Evolutionary conservation across 2,797 vertebrate species (phyloP), one percentile per base, ranked within the genome.

Genomic region (Ibycter americanus): DNA sequence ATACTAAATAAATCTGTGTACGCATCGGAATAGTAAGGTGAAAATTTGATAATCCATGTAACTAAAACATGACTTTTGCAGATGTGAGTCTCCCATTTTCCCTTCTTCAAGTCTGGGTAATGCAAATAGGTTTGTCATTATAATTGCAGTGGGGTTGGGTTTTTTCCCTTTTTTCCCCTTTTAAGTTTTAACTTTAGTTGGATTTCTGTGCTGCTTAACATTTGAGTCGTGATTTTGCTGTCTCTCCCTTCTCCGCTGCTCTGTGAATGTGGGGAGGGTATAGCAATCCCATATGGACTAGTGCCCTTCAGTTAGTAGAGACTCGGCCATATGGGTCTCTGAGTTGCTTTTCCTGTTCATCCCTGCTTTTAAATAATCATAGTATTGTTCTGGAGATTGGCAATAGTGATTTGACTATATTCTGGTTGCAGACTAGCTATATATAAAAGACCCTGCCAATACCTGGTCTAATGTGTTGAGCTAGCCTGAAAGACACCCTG

Each of bases 221-320:
- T 56, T 59, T 70, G 15, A 71, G 18, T 72, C 4, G 3, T 54
- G 22, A 29, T 87, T 90, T 87, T 93, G 22, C 38, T 66, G 22
- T 32, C 6, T 59, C 15, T 93, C 32, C 21, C 21, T 82, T 87
- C 34, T 32, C 42, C 5, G 4, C 25, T 76, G 29, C 19, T 52
- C 19, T 0, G 0, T 55, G 6, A 47, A 19, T 51, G 16, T 62
- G n/a, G 19, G 21, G 17, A 51, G 20, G 12, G 4, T 86, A 27
- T 23, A 87, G 29, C 32, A 74, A 18, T 86, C 34, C 25, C 58
- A 19, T 42, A 34, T 13, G 51, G 13, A 42, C 44, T 22, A 18
- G 3, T 89, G 27, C 17, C 58, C 32, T 95, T 87, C 84, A 86
- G 59, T 44, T 73, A 70, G 34, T 40, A 74, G 29, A 86, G 34